Evolutionary conservation across 2,888 invertebrate species (phyloP), one percentile per base, ranked within the genome.

Genomic region (Dolichomitus sp.): DNA sequence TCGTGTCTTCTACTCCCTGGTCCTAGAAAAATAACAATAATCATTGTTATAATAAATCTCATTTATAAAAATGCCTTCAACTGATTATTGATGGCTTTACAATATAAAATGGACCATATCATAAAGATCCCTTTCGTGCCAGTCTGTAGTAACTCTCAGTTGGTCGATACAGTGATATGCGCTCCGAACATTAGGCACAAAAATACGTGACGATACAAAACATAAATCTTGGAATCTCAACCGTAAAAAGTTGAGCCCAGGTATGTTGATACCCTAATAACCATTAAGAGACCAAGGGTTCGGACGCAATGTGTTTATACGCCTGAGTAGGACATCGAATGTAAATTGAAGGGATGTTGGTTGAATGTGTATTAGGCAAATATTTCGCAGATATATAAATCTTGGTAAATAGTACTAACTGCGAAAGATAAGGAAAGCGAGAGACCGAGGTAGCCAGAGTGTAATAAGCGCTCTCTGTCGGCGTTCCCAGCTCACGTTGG

Each of bases 391-490:
- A 17, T 59, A 33, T n/a, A 30, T n/a, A 33, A 59, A 59, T 59
- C 57, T 59, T 30, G n/a, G 57, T 59, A 59, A 59, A 33, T n/a
- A 59, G 33, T 59, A n/a, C 57, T 30, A 70, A 48, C 61, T 37
- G 54, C 84, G 83, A 80, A 85, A 30, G 79, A 81, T 75, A 63
- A 63, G 11, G 19, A 75, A 79, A 80, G 78, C 57, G 7, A 19
- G 40, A 50, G 48, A 65, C 52, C 69, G 78, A 69, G 63, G 12
- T 37, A 40, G 72, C 54, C 54, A 81, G 78, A 82, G 73, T 61
- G 73, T 66, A 72, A 75, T 50, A 52, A 82, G 85, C 85, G 85
- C 85, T 83, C 88, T 82, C 84, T 85, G 72, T 84, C 84, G 87
- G 86, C 81, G 84, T 86, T 74, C 66, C 74, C 42, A 75, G 82